Evolutionary conservation across 2,888 invertebrate genomes (phyloP), one percentile per base, ranked within the genome.

Genomic region (Isoperla grammatica): DNA sequence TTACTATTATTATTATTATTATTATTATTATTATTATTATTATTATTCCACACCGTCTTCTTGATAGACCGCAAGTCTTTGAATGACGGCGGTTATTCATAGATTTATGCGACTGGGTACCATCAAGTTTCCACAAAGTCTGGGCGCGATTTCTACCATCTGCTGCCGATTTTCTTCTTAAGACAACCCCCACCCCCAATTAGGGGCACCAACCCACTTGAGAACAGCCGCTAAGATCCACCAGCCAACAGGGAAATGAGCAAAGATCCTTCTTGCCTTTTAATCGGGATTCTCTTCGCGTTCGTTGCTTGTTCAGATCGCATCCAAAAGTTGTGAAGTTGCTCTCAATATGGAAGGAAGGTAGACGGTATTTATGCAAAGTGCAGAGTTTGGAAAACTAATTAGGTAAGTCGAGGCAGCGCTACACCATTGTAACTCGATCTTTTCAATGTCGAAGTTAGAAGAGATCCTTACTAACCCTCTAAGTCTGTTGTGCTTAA

Each of bases 371-470:
- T 56, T 54, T 59, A 59, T 59, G 58, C 59, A 54, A 59, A 59
- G 59, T 59, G 48, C 56, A 60, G 53, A 59, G 54, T 59, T 59
- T 54, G 43, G 48, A 42, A 56, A 60, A 60, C 60, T 60, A 60
- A 60, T 60, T 60, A 60, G 56, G 60, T 49, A 60, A 57, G 57
- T 22, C 43, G 48, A 48, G 46, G 57, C 29, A 29, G 29, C 29
- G 29, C 29, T 29, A 29, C 29, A 29, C 29, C 29, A 29, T 45
- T 45, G 17, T 45, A 45, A 19, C 45, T 45, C 45, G 19, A 45
- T 45, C n/a, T 45, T 45, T 45, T 45, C 45, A 45, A 45, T 45
- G 45, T 13, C n/a, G 29, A 29, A 12, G 40, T 15, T 13, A 13
- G 15, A 40, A 40, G 40, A 15, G 40, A 50, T 50, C n/a, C 49